A percentile compares a stretch with the other conserved stretches of the same genome.
phyloP scores from a whole-genome alignment of 2,888 invertebrate species.

The Pantelozetes paolii region DNA sequence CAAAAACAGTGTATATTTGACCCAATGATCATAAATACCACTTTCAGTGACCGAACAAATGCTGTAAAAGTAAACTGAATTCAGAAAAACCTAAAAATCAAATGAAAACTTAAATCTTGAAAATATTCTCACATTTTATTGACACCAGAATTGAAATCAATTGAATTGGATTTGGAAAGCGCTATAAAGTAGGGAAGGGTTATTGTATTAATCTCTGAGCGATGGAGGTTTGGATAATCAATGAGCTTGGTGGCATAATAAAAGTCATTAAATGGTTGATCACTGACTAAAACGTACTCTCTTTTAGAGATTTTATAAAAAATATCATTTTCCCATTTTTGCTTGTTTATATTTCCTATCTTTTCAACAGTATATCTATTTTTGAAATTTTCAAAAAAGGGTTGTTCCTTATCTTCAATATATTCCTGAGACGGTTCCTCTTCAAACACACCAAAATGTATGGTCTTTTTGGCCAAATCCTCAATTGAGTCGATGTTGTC shows the following conservation, averaged over 20 bases:
- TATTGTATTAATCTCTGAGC: background rate
- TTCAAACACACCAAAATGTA: background rate
- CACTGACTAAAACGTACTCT: background rate
- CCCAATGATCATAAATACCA: background rate
- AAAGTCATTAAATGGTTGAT: constrained; percentile 10
- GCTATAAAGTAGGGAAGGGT: background rate
- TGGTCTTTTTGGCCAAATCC: constrained; percentile 1
- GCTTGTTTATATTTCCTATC: background rate
- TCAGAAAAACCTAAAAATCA: background rate
- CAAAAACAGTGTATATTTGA: background rate
- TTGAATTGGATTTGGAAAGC: background rate
- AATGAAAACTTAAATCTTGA: background rate
- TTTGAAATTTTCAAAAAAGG: background rate
- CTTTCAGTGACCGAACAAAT: background rate
- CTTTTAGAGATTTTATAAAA: background rate
- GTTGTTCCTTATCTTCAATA: background rate
- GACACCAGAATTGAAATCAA: background rate
- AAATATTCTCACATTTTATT: background rate
- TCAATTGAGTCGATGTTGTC: background rate
- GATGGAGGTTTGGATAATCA: background rate
- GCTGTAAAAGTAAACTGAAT: too few species aligned
- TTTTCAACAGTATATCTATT: background rate
- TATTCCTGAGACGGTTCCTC: constrained; percentile 1
- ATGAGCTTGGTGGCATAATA: background rate
- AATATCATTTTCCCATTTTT: background rate